Conservation (phyloP, 2,113 vertebrate genomes). For the Dipodomys merriami region DNA sequence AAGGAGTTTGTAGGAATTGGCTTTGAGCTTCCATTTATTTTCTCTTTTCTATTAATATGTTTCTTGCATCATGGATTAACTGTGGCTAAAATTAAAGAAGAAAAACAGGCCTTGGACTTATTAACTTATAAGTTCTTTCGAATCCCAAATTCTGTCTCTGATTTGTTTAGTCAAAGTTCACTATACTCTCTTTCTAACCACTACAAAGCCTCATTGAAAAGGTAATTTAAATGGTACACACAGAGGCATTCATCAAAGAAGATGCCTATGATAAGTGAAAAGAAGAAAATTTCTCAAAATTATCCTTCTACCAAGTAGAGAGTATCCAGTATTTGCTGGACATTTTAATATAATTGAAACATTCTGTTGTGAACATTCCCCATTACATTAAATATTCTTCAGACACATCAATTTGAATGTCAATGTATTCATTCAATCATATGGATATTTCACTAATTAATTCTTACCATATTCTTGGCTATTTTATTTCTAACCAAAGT, state of each 20-base stretch:
- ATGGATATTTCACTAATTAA: neutral
- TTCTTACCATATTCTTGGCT: neutral
- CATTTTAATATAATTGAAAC: conserved; percentile 35
- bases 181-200: conserved; percentile 22
- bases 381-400: conserved; percentile 30
- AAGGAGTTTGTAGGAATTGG: conserved; percentile 38
- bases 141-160: conserved; percentile 51
- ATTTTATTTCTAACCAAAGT: conserved; percentile 8
- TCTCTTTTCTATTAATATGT: conserved; percentile 31
- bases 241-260: conserved; percentile 3
- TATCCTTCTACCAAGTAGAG: neutral
- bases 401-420: conserved; percentile 39
- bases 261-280: neutral
- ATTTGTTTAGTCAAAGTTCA: conserved; percentile 55
- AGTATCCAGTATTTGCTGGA: neutral
- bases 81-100: conserved; percentile 44
- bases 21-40: conserved; percentile 50
- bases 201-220: conserved; percentile 14
- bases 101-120: neutral
- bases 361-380: conserved; percentile 36
- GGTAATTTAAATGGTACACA: neutral
- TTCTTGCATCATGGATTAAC: neutral
- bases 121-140: conserved; percentile 22
- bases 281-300: conserved; percentile 23
- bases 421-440: conserved; percentile 30